phyloP scores from a whole-genome alignment of 2,113 vertebrate species.

The Pheucticus melanocephalus region DNA sequence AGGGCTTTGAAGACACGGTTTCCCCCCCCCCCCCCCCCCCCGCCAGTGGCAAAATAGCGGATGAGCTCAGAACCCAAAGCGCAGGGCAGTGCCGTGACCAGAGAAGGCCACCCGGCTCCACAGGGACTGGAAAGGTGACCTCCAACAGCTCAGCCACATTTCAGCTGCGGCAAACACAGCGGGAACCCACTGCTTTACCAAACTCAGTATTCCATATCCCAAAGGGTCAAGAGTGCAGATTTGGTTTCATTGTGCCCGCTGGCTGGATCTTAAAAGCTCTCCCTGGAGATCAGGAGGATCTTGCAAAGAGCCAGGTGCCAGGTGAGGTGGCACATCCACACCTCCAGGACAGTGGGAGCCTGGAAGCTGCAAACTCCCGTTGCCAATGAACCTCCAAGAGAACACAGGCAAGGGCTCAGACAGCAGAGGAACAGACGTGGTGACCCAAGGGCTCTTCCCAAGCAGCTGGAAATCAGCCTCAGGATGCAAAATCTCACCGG shows the following conservation, averaged over 20 bases:
- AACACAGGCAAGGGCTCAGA: background rate
- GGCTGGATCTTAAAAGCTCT: background rate
- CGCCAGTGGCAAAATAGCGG: background rate
- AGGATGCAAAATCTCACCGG: background rate
- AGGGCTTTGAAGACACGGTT: background rate
- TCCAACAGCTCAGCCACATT: background rate
- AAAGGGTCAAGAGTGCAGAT: background rate
- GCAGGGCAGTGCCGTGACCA: background rate
- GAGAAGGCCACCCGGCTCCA: background rate
- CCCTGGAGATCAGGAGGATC: background rate
- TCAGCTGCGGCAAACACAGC: background rate
- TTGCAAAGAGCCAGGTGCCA: background rate
- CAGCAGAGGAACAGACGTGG: background rate
- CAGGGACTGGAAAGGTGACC: background rate
- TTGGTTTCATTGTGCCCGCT: background rate
- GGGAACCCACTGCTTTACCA: background rate
- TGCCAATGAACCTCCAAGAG: background rate
- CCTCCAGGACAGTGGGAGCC: background rate
- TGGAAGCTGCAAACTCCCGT: background rate
- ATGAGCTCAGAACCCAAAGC: conserved; percentile 17
- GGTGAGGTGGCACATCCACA: background rate
- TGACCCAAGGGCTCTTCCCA: background rate
- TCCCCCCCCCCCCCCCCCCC: background rate
- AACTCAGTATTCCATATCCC: background rate
- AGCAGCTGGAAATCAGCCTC: background rate